Evolutionary conservation across 2,797 vertebrate species (phyloP).

Genomic region (Sylvilagus floridanus): DNA sequence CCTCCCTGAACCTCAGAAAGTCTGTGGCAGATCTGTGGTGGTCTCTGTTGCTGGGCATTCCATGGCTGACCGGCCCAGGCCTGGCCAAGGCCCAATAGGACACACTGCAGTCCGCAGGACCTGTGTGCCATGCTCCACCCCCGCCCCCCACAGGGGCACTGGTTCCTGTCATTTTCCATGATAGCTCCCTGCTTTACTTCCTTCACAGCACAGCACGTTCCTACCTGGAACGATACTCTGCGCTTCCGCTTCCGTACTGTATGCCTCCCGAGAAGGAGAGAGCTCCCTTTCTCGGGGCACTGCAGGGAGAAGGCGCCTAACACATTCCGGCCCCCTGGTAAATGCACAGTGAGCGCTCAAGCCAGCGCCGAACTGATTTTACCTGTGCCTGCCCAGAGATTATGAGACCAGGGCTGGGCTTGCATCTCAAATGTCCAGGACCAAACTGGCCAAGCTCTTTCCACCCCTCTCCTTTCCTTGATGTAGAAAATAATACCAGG

Average conservation of each 20-base stretch:
- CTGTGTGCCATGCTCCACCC: neutral
- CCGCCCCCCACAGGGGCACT: neutral
- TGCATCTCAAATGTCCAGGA: neutral
- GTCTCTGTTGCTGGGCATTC: accelerated
- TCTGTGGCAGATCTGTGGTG: neutral
- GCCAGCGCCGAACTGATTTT: neutral
- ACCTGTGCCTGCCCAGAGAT: neutral
- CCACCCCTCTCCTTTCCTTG: neutral
- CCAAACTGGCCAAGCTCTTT: neutral
- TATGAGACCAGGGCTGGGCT: neutral
- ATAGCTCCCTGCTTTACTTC: neutral
- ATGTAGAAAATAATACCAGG: neutral
- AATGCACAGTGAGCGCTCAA: neutral
- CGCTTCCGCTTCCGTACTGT: accelerated
- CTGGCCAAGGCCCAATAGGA: no score
- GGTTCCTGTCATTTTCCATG: accelerated
- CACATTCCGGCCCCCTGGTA: neutral
- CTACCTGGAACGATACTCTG: neutral
- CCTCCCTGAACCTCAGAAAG: neutral
- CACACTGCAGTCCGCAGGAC: neutral
- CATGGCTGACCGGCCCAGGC: accelerated
- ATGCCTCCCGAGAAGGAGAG: neutral
- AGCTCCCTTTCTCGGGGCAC: neutral
- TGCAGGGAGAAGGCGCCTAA: accelerated
- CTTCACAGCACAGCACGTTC: neutral